Base-by-base conservation (phyloP, 2,113 vertebrate species). In the Actinemys pallida region DNA sequence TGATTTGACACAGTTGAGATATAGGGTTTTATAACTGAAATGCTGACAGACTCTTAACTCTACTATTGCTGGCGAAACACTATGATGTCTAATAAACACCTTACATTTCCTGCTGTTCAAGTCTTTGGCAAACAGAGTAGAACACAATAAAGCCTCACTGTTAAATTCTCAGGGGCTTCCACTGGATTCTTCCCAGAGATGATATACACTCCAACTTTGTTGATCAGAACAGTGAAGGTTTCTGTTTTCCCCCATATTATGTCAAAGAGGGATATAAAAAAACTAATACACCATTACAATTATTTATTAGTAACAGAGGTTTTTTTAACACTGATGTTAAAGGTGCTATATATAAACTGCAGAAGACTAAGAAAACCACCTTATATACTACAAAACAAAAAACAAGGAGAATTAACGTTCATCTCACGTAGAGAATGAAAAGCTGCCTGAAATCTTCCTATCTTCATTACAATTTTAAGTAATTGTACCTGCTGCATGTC, bases 101-200 rank as follows among this genome's bases (percentile, higher is more conserved):
- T 96, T 92, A 84, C n/a, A 54, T 86, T 93, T 90, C 88, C 92
- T 87, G 88, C 91, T 92, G 79, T 89, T 86, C 84, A 57, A 79
- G 50, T 3, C 54, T 80, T 13, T 95, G 95, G 91, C 94, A 95
- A 91, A 90, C 75, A 8, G 45, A 83, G 79, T 1, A 49, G 56
- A 92, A 57, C 90, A 94, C 87, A 95, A 94, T 93, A 90, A 97
- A 92, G 88, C 94, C 54, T 94, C 87, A 86, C 86, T 96, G 90
- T 95, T 89, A 62, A 54, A 72, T 81, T 94, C 83, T 97, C 83
- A 47, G 53, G 83, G 57, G 72, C 84, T 93, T 85, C 81, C 90
- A 93, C 0, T 86, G 82, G 90, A 83, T 80, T 94, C 76, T 93
- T 94, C 85, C 87, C 81, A 93, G 80, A 94, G 59, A 96, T 93